phyloP scores from a whole-genome alignment of 2,888 invertebrate genomes.

The Cryptus armator region DNA sequence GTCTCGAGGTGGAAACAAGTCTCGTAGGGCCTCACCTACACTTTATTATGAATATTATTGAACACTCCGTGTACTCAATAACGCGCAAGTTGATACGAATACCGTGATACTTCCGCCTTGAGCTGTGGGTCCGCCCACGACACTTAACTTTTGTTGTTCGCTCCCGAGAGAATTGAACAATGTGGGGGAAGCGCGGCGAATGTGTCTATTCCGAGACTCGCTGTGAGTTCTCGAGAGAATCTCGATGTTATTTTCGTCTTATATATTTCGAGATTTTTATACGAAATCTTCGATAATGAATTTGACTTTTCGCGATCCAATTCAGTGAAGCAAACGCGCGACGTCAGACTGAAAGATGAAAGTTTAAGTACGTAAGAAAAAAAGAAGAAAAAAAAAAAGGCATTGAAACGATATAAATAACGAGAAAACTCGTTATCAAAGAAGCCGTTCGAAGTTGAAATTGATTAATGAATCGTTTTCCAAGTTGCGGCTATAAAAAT shows the following conservation, averaged over 20 bases:
- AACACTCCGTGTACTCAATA: constrained; percentile 43
- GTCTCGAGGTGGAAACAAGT: constrained; percentile 11
- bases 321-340: not conserved
- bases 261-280: not conserved
- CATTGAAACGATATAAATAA: not conserved
- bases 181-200: not conserved
- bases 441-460: too few relatives aligned
- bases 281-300: not conserved
- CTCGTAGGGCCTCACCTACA: constrained; percentile 30
- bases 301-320: not conserved
- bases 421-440: not conserved
- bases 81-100: constrained; percentile 37
- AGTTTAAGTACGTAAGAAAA: not conserved
- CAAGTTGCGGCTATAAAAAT: too few relatives aligned
- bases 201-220: constrained; percentile 54
- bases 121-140: constrained; percentile 48
- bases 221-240: constrained; percentile 33
- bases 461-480: too few relatives aligned
- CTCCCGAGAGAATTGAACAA: not conserved
- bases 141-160: constrained; percentile 15
- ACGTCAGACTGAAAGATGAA: not conserved
- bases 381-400: too few relatives aligned
- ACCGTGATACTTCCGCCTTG: constrained; percentile 57
- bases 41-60: constrained; percentile 18
- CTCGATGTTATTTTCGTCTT: not conserved